Percentiles rank a stretch among this genome's conserved stretches.
These are phyloP conservation scores for Campylomormyrus tamandua DNA, from an alignment of 2,113 vertebrate species.

Conservation along the genomic window DNA sequence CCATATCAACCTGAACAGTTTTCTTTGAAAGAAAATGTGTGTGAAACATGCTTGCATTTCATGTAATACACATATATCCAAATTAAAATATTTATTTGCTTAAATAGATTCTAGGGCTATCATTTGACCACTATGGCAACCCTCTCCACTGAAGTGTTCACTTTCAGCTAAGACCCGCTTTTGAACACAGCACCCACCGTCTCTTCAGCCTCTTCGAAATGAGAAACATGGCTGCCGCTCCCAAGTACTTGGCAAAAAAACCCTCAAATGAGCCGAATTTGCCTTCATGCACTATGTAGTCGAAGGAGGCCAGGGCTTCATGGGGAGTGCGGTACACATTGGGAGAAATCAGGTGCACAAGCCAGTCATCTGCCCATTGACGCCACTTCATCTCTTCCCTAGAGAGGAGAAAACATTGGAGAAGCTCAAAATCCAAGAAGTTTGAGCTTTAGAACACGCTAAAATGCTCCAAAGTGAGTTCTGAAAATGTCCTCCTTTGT, in stretches of 20 bases:
- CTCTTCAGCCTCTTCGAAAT: conserved; percentile 82
- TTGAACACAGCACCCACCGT: conserved; percentile 57
- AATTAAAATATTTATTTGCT: not conserved
- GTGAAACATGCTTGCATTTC: not conserved
- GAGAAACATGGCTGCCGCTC: conserved; percentile 85
- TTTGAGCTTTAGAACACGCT: not conserved
- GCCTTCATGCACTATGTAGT: conserved; percentile 93
- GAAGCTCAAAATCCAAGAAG: not conserved
- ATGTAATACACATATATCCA: not conserved
- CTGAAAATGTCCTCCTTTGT: not conserved
- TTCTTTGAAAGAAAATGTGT: not conserved
- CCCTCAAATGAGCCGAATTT: conserved; percentile 83
- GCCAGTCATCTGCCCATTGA: conserved; percentile 87
- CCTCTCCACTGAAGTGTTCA: not conserved
- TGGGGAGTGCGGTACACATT: conserved; percentile 84
- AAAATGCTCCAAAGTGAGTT: not conserved
- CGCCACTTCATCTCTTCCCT: conserved; percentile 98
- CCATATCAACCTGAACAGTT: not conserved
- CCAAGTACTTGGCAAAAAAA: conserved; percentile 84
- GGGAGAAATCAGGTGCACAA: conserved; percentile 94
- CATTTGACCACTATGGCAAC: not conserved
- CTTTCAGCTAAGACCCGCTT: not conserved
- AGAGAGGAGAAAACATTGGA: not conserved
- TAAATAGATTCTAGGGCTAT: not conserved
- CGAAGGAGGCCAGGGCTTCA: conserved; percentile 86